A percentile compares a stretch with the other conserved stretches of the same genome.
phyloP scores from a whole-genome alignment of 2,113 vertebrate genomes.

The Mormyrus lacerda region DNA sequence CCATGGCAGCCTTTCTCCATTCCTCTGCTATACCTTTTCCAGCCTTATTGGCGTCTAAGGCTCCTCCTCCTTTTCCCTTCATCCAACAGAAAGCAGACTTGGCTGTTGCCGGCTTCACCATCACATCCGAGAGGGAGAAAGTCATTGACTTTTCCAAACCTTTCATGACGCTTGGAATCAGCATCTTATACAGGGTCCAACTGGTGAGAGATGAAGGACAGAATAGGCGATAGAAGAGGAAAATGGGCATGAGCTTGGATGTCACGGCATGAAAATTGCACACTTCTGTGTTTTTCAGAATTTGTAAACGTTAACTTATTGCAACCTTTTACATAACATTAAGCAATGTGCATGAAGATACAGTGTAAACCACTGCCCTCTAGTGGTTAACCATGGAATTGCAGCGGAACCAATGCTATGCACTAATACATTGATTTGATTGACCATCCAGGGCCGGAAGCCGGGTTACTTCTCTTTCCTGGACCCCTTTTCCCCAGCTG shows the following conservation, averaged over 20 bases:
- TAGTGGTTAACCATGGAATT: constrained; percentile 5
- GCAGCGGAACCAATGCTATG: not conserved
- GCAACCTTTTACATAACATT: not conserved
- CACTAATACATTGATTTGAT: constrained; percentile 19
- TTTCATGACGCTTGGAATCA: constrained; percentile 86
- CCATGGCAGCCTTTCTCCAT: not conserved
- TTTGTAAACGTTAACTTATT: not conserved
- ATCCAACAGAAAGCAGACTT: constrained; percentile 77
- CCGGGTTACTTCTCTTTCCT: constrained; percentile 91
- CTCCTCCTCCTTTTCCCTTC: not conserved
- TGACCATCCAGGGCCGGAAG: constrained; percentile 71
- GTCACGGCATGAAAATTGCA: not conserved
- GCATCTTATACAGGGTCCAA: constrained; percentile 81
- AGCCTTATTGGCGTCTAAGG: constrained; percentile 18
- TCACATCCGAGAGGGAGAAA: constrained; percentile 85
- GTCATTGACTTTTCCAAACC: constrained; percentile 91
- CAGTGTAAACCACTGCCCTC: constrained; percentile 13
- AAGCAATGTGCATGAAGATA: not conserved
- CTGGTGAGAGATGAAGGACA: constrained; percentile 52
- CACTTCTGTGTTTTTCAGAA: not conserved
- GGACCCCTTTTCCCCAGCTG: constrained; percentile 87
- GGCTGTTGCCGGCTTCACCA: constrained; percentile 83
- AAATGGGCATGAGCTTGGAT: not conserved
- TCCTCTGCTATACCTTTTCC: not conserved
- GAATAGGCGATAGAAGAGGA: not conserved